Evolutionary conservation across 2,113 vertebrate genomes (phyloP).

Genomic region (Aspiorhynchus laticeps): DNA sequence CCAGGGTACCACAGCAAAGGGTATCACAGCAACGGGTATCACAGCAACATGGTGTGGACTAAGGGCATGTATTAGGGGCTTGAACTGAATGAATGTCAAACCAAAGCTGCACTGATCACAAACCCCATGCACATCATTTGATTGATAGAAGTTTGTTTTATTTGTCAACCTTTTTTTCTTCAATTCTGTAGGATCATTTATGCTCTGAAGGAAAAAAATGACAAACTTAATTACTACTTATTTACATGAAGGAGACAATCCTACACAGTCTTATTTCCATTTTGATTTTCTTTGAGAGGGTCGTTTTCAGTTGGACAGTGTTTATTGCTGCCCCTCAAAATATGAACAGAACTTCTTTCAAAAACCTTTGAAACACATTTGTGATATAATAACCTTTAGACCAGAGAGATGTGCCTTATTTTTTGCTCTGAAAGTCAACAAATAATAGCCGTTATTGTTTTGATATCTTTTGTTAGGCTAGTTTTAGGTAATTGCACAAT

Average conservation of each 20-base stretch:
- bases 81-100: conserved; percentile 63
- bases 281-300: conserved; percentile 55
- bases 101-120: conserved; percentile 72
- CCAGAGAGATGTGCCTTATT: conserved; percentile 25
- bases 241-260: conserved; percentile 65
- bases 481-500: not conserved
- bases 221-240: conserved; percentile 26
- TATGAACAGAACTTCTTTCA: not conserved
- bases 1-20: conserved; percentile 54
- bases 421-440: not conserved
- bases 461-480: not conserved
- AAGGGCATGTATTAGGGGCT: conserved; percentile 83
- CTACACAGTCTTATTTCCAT: conserved; percentile 34
- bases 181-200: not conserved
- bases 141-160: not conserved
- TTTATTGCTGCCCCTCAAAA: conserved; percentile 46
- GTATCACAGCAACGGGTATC: conserved; percentile 53
- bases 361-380: not conserved
- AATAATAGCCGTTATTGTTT: not conserved
- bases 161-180: conserved; percentile 10
- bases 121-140: conserved; percentile 21
- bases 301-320: conserved; percentile 35
- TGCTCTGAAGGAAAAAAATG: conserved; percentile 21
- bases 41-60: conserved; percentile 84
- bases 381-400: not conserved